Evolutionary conservation across 2,113 vertebrate genomes (phyloP), one percentile per base, ranked within the genome.

Genomic region (Corythornis vintsioides): DNA sequence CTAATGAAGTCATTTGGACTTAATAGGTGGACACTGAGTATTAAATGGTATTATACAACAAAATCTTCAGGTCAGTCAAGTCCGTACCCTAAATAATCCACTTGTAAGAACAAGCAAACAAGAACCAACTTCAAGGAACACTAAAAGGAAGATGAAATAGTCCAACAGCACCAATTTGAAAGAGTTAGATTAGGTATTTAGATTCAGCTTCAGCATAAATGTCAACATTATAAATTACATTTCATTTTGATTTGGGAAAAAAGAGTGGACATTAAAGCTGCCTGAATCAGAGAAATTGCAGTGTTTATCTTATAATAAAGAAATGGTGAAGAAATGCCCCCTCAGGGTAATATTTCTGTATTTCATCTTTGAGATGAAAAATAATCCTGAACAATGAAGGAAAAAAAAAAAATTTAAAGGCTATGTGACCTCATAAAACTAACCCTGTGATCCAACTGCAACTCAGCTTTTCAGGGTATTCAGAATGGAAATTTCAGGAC

Each of bases 191-290:
- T 89, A 66, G 72, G 21, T 69, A 86, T 75, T 86, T 94, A 83
- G 72, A 75, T 78, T 43, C 35, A 91, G 87, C 26, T 87, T 80
- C 84, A 95, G 67, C 45, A 94, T 83, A 90, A 97, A 93, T 67
- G 86, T 91, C 96, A 96, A 61, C 28, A 24, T 74, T 88, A 92
- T 71, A 94, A 97, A 96, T 90, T 88, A 80, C 91, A 93, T 88
- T 95, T 89, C 82, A 87, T 88, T 96, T 96, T 82, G 50, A 75
- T 83, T n/a, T 88, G 20, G 75, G 25, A 91, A 96, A 91, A 96
- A 96, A 92, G 86, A 89, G 20, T 86, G 80, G 64, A 94, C 93
- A 83, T 94, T 57, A 96, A 96, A 94, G 77, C 71, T 63, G 28
- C 3, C 24, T 82, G 71, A 95, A 92, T 67, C 50, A 83, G 17